Percentiles rank a stretch among this genome's conserved stretches.
Evolutionary conservation across 2,797 vertebrate species (phyloP).

Genomic region (Diglossa cyanea): DNA sequence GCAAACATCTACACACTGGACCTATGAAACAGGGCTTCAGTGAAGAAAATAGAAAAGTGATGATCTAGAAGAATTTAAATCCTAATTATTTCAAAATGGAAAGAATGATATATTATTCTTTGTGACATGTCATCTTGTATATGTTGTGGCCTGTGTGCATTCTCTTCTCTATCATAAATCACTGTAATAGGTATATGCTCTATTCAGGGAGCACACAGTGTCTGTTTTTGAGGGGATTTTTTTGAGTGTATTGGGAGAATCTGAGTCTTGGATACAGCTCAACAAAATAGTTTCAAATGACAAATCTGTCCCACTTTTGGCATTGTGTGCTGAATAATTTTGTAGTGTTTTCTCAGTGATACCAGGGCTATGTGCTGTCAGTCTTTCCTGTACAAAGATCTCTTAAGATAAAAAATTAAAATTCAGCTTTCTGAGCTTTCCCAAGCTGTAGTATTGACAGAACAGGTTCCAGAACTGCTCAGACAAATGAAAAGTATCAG

Average conservation of each 20-base stretch:
- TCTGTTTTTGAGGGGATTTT: accelerated
- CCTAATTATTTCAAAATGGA: not conserved
- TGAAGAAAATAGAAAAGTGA: not conserved
- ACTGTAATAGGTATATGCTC: not conserved
- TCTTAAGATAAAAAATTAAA: not conserved
- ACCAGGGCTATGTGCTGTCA: not conserved
- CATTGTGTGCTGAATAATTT: not conserved
- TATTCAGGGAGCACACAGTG: not conserved
- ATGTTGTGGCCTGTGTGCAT: not conserved
- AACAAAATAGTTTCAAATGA: not conserved
- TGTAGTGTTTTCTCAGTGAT: not conserved
- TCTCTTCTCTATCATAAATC: not conserved
- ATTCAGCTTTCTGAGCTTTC: not conserved
- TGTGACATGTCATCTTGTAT: not conserved
- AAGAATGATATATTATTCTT: not conserved
- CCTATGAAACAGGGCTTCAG: accelerated
- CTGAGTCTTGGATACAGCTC: not conserved
- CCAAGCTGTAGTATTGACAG: not conserved
- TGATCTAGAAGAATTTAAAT: not conserved
- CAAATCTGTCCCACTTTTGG: not conserved
- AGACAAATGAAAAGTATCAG: not conserved
- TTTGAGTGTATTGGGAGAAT: not conserved
- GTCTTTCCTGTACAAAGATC: not conserved
- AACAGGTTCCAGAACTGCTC: not conserved
- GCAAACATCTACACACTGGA: not conserved